A percentile compares a stretch with the other conserved stretches of the same genome.
These are phyloP conservation scores for Stomatorhinus ivindoensis DNA, from an alignment of 2,113 vertebrate species.

Conservation along the genomic window DNA sequence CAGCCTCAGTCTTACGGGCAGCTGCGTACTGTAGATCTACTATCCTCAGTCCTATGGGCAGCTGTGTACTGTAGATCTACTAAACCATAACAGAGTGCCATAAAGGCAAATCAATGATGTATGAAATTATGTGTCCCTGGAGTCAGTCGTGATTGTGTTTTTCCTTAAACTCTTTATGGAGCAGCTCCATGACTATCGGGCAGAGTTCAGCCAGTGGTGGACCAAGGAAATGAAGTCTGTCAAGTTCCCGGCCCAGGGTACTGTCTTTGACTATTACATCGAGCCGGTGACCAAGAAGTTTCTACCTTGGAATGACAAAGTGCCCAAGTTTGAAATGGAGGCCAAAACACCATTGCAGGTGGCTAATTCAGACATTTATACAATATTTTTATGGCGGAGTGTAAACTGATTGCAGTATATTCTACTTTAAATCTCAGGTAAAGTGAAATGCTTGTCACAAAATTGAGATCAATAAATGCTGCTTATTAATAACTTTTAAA, in stretches of 20 bases:
- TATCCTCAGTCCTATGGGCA: not conserved
- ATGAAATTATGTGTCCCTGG: not conserved
- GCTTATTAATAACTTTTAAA: not conserved
- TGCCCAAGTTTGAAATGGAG: constrained; percentile 56
- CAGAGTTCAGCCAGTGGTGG: constrained; percentile 71
- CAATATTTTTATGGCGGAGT: not conserved
- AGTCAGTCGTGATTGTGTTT: too few relatives aligned
- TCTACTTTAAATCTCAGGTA: not conserved
- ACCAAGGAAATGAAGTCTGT: constrained; percentile 58
- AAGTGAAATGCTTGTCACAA: not conserved
- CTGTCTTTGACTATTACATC: constrained; percentile 66
- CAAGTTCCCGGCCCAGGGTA: constrained; percentile 65
- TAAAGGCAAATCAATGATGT: not conserved
- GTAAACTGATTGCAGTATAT: not conserved
- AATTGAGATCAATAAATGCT: not conserved
- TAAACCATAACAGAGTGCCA: not conserved
- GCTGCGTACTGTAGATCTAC: not conserved
- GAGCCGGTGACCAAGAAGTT: constrained; percentile 54
- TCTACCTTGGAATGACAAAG: constrained; percentile 57
- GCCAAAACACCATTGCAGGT: constrained; percentile 59
- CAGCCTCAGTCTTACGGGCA: not conserved
- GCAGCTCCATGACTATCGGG: constrained; percentile 60
- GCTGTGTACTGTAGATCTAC: not conserved
- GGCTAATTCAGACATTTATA: not conserved
- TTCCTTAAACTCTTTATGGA: not conserved